Evolutionary conservation across 1,140 invertebrate species (phyloP).

Genomic region (Semibalanus balanoides): DNA sequence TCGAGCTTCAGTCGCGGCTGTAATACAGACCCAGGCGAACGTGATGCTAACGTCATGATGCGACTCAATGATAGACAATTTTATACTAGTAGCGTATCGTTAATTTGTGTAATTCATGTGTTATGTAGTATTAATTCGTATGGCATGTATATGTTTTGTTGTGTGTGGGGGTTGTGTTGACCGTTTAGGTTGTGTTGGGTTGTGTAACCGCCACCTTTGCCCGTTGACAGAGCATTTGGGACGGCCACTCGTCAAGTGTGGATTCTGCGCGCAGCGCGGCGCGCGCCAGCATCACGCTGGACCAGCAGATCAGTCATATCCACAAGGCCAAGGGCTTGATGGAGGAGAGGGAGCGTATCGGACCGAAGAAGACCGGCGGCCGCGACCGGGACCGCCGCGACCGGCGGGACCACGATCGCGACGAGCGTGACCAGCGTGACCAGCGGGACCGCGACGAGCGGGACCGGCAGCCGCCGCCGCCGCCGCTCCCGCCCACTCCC

Average conservation of each 20-base stretch:
- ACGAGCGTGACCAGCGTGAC: conserved; percentile 31
- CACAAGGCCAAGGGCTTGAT: conserved; percentile 83
- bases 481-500: conserved; percentile 36
- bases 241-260: conserved; percentile 90
- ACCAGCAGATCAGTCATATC: conserved; percentile 94
- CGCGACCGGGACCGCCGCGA: conserved; percentile 25
- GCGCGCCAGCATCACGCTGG: conserved; percentile 85
- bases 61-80: no score
- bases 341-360: conserved; percentile 83
- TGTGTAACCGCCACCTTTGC: no score
- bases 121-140: no score
- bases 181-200: no score
- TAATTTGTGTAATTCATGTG: no score
- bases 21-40: no score
- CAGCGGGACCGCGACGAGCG: conserved; percentile 27
- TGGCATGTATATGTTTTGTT: no score
- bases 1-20: no score
- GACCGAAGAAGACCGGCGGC: conserved; percentile 44
- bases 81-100: no score
- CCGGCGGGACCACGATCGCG: conserved; percentile 28
- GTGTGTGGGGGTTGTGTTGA: no score
- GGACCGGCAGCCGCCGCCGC: conserved; percentile 25
- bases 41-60: no score
- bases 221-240: conserved; percentile 67
- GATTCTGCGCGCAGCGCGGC: conserved; percentile 82